phyloP scores from a whole-genome alignment of 2,113 vertebrate species.

The Prunella himalayana region DNA sequence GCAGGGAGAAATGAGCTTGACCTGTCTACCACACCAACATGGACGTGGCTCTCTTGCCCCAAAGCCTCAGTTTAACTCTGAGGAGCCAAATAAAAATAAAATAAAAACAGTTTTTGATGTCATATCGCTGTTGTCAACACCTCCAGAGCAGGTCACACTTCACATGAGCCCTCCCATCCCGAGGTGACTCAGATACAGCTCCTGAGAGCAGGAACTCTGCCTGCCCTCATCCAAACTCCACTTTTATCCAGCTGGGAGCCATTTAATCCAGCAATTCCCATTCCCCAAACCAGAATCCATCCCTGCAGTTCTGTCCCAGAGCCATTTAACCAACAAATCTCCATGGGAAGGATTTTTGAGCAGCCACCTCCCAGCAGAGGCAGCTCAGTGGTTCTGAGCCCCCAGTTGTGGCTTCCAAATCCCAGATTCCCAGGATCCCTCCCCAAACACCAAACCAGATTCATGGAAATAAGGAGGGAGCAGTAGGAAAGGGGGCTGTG shows the following conservation, averaged over 20 bases:
- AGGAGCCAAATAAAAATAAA: background rate
- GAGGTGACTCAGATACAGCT: fast-evolving
- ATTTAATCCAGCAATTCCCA: background rate
- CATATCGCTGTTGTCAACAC: background rate
- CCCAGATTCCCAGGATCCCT: background rate
- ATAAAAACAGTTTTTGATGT: background rate
- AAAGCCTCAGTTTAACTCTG: background rate
- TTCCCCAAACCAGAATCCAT: background rate
- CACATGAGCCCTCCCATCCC: background rate
- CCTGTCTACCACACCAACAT: fast-evolving
- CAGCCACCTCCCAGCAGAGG: background rate
- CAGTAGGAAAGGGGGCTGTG: background rate
- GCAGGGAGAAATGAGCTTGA: too few relatives aligned
- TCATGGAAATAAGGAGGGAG: background rate
- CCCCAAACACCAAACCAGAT: fast-evolving
- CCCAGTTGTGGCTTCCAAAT: fast-evolving
- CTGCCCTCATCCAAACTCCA: background rate
- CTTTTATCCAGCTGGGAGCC: fast-evolving
- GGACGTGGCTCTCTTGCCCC: fast-evolving
- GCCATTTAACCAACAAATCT: fast-evolving
- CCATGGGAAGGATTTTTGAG: background rate
- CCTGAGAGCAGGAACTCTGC: fast-evolving
- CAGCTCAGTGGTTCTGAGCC: background rate
- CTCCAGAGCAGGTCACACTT: background rate
- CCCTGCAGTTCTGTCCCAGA: fast-evolving